Evolutionary conservation across 2,888 invertebrate species (phyloP), one percentile per base, ranked within the genome.

Genomic region (Reticulitermes lucifugus): DNA sequence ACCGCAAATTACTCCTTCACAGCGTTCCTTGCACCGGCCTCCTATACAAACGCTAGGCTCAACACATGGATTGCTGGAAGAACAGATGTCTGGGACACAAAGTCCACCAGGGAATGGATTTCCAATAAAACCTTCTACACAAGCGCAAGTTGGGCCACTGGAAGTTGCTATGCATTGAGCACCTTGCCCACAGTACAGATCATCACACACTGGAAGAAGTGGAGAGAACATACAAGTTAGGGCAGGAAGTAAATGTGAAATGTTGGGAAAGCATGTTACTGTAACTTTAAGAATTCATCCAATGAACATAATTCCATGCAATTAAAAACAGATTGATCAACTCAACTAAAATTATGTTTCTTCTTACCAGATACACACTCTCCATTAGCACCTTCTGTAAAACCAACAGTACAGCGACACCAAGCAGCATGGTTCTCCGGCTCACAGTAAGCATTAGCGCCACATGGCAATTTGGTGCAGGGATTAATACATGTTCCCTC

Each of bases 81-180:
- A 96, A 90, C 98, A 98, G 83, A 96, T 92, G 90, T 97, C 97
- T 83, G 96, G 95, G 84, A 93, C 93, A 89, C 98, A 98, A 84
- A 93, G 93, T 70, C 98, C 98, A 46, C 98, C 98, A 1, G 97
- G 96, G 92, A 98, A 98, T 12, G 98, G 97, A 91, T 98, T 98
- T 35, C 98, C 98, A 85, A 95, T 93, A 90, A 95, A 96, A 79
- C 97, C 97, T 90, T 97, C 96, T 3, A 95, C 94, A 89, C 98
- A 98, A 89, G 96, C 95, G 90, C 98, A 98, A 9, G 97, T 97
- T 25, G 97, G 97, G 22, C 97, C 98, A 35, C 93, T 93, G 88
- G 95, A 94, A 59, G 97, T 96, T 86, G 96, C 95, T 88, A 98
- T 96, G 89, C 97, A 98, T 86, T 96, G 94, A 18, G 97, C 97